Base-by-base conservation (phyloP, 2,888 invertebrate genomes). In the Perithous albicinctus region DNA sequence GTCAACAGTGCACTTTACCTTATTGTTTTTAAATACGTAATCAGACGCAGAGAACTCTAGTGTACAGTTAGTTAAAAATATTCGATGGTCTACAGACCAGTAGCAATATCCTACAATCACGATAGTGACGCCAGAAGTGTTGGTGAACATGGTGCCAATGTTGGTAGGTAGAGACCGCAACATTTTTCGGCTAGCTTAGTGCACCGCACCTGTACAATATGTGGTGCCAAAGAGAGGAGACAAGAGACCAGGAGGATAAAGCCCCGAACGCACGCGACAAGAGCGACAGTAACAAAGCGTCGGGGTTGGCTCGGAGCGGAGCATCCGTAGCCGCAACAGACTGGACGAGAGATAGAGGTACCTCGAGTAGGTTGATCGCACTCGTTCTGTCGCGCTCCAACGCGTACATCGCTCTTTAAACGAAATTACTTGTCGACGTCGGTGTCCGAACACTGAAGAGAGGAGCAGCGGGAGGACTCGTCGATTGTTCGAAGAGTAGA, bases 381-480 rank as follows among this genome's bases (percentile, higher is more conserved):
- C 63, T 38, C 63, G 23, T 63, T 63, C 41, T 8, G 63, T 38
- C 41, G 38, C 20, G 18, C 61, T 32, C 12, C 4, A 20, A 38
- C 41, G 20, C 46, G 63, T 66, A 32, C 56, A 38, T 75, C 66
- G 64, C 75, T 64, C 64, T 72, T 78, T 66, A 56, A 64, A 72
- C 56, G 72, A 66, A 64, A 66, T 78, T 78, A 72, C 64, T 69
- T 48, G 64, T 66, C 35, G 72, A 54, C 70, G 70, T 63, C 43
- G 63, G 41, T 35, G 23, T 20, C 7, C 23, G 20, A 26, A 20
- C 26, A 12, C 54, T 12, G 12, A 10, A 1, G 23, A 54, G 26
- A 26, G 26, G 1, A 29, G 15, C n/a, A 59, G 32, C 8, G 43
- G 32, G 4, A 64, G 54, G 32, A 64, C 26, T 59, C 23, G 63